Conservation (phyloP, 37 sponge, comb jelly and placozoan genomes). For the Ephydatia muelleri region DNA sequence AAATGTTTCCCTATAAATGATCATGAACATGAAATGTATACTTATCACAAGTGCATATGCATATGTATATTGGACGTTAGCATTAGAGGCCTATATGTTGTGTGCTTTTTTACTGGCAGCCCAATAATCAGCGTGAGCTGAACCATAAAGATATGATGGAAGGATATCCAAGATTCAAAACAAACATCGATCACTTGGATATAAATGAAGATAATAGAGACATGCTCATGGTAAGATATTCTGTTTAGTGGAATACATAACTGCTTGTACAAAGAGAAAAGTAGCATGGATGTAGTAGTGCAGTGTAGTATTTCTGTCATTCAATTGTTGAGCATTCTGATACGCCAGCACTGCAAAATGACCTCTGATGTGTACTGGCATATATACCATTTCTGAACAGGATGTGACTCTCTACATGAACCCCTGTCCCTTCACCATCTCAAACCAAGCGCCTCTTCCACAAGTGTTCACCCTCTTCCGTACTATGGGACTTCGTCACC, state of each 20-base stretch:
- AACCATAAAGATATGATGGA: conserved; percentile 31
- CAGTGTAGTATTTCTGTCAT: no score
- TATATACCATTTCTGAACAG: conserved; percentile 9
- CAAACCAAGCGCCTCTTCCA: conserved; percentile 56
- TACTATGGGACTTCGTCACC: conserved; percentile 85
- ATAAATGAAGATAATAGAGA: conserved; percentile 28
- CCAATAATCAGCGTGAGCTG: conserved; percentile 12
- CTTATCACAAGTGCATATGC: no score
- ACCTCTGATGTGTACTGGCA: neutral
- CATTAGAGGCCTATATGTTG: no score
- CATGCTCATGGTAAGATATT: conserved; percentile 61
- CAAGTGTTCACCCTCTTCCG: conserved; percentile 82
- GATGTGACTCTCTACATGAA: conserved; percentile 78
- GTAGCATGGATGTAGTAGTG: no score
- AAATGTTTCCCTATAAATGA: no score
- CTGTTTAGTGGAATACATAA: no score
- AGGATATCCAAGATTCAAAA: conserved; percentile 49
- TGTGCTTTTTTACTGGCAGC: neutral
- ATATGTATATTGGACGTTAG: no score
- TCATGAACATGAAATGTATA: neutral
- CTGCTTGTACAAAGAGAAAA: no score
- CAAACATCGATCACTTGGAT: conserved; percentile 41
- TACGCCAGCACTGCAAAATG: conserved; percentile 2
- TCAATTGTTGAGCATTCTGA: no score
- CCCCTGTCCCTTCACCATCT: conserved; percentile 80